Base-by-base conservation (phyloP, 2,113 vertebrate genomes). In the Lasiurus borealis region DNA sequence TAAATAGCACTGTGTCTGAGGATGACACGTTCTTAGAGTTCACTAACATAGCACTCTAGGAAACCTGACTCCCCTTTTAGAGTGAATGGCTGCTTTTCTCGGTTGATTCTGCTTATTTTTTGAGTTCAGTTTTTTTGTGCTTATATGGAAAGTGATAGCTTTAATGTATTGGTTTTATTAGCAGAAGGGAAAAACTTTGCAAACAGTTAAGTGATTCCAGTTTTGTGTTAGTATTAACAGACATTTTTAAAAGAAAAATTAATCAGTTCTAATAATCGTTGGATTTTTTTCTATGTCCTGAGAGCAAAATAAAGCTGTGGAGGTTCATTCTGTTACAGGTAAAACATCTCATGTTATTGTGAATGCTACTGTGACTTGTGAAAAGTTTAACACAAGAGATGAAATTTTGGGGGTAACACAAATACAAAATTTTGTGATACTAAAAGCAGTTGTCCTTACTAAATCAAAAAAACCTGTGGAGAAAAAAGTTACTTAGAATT, bases 381-480 rank as follows among this genome's bases (percentile, higher is more conserved):
- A 69, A 82, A 88, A 94, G 52, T 62, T 86, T 68, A 87, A 68
- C 36, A 13, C 0, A 87, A 52, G 71, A 80, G 36, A 50, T 64
- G n/a, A 94, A 59, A 57, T 59, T 40, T 80, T 46, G 40, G 78
- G 50, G 10, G 13, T 54, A 85, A 87, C 36, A 73, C 1, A 87
- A 75, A 62, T 66, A 76, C 18, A 91, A n/a, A 44, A 84, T 81
- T 90, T 77, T 82, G 48, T 68, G 76, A 91, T 18, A 34, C 27
- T 76, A 59, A 90, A 92, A 96, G 80, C 71, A 75, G 68, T 1
- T 29, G n/a, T 12, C 76, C 16, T 83, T 68, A 80, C 10, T 89
- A 93, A 93, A 72, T 95, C 25, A 94, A 83, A 50, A n/a, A 84
- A 85, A 84, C 12, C 23, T 89, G 52, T 13, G 15, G 54, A 93